Base-by-base conservation (phyloP, 2,797 vertebrate genomes). In the Rhinogobio ventralis region DNA sequence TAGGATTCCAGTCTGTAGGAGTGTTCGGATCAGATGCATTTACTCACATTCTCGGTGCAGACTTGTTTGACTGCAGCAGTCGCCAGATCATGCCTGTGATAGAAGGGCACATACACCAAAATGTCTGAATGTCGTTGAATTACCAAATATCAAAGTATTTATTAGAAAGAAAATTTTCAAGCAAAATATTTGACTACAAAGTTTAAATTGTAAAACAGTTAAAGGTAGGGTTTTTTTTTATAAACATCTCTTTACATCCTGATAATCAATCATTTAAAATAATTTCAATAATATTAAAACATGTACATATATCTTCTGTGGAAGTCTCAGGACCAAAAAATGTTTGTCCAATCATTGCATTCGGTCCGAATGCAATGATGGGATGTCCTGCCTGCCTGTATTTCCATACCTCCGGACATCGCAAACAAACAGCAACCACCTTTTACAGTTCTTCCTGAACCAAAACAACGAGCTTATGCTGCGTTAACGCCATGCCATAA, bases 11-110 rank as follows among this genome's bases (percentile, higher is more conserved):
- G 46, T 51, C 46, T 10, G 64, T 49, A 80, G 79, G 79, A 55
- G 64, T 81, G 79, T 68, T 49, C 60, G 66, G 28, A 66, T 55
- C 73, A 49, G 49, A 72, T 55, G 73, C 14, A 8, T 66, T 15
- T 23, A 33, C 60, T 46, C 77, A 49, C 64, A 66, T 79, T 46
- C 33, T 55, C 23, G 5, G n/a, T 51, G 64, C 64, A 67, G 78
- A 80, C 78, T 80, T 2, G 78, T 80, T 67, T 11, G 78, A 80
- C 78, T 39, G 78, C 49, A 69, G 46, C 23, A 25, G 79, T 11
- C 46, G 42, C 17, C 76, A 60, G 60, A 66, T 64, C 46, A 30
- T 30, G 30, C 75, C 39, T 62, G 55, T 45, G n/a, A 42, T 13
- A 45, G n/a, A 57, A 57, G 53, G 13, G 2, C 73, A n/a, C 30